Evolutionary conservation across 2,888 invertebrate species (phyloP), one percentile per base, ranked within the genome.

Genomic region (Ophioninae sp.): DNA sequence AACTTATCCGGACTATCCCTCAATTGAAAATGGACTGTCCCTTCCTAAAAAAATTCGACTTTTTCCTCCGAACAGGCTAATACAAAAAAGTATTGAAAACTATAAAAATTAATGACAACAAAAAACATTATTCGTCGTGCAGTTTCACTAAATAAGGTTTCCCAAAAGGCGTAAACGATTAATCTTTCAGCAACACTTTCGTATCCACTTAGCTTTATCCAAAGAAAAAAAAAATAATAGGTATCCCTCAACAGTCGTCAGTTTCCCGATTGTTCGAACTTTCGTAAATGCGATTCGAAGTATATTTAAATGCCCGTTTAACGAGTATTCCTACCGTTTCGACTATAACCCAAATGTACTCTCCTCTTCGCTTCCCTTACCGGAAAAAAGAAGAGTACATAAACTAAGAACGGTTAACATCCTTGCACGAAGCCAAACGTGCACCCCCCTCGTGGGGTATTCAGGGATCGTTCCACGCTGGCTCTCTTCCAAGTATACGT

Each of bases 401-500:
- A 78, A 78, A 62, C 68, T 50, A 59, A 62, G 61, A 62, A 23
- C 62, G 20, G 17, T 30, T 39, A 23, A 56, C 64, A 79, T 79
- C 62, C 64, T 13, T 10, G 17, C 50, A 50, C 50, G 6, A 50
- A 56, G 64, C 21, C 56, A 64, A 44, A 78, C 70, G 56, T 70
- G 41, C 39, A 44, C 70, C 39, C 44, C 23, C 39, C 59, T 44
- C 23, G 21, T 44, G 39, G 50, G 21, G 65, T 72, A 62, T 74
- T 68, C 67, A 37, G 37, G 67, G 59, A 65, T 79, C 79, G 75
- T 70, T 61, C 67, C 69, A 17, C 5, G 70, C 82, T 86, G 87
- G 86, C 86, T 77, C 73, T 79, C 57, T 78, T 85, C 87, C 87
- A 87, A 87, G 83, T 81, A 39, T 72, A 86, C 85, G 76, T 86